phyloP scores from a whole-genome alignment of 2,113 vertebrate genomes.

The Gnathochromis pfefferi region DNA sequence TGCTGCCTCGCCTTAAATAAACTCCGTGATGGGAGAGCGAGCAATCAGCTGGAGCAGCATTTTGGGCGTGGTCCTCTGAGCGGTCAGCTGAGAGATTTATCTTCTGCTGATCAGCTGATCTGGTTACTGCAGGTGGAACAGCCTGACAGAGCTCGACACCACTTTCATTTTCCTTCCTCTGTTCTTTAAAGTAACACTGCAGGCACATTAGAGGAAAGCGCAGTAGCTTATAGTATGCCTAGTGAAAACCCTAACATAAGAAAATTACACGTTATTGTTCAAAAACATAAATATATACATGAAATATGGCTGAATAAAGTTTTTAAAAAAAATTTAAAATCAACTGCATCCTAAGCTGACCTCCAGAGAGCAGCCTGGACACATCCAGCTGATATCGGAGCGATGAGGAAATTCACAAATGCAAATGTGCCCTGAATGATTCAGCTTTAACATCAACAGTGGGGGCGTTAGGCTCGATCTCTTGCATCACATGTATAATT shows the following conservation, averaged over 20 bases:
- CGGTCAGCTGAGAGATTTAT: conserved; percentile 8
- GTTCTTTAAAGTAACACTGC: not conserved
- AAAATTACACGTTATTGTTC: not conserved
- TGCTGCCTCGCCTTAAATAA: conserved; percentile 30
- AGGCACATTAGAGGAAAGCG: not conserved
- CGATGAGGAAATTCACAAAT: not conserved
- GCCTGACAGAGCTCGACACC: not conserved
- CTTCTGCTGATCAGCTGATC: conserved; percentile 31
- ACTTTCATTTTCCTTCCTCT: not conserved
- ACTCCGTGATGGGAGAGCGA: not conserved
- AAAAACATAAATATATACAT: not conserved
- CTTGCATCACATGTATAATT: not conserved
- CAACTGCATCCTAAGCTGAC: not conserved
- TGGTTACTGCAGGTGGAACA: not conserved
- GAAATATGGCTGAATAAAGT: not conserved
- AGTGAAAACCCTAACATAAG: not conserved
- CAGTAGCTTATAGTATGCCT: not conserved
- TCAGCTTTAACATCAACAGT: not conserved
- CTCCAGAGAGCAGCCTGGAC: not conserved
- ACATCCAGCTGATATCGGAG: not conserved
- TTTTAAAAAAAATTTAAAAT: rapidly evolving
- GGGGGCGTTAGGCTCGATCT: not conserved
- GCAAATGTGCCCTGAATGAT: not conserved
- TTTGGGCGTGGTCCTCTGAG: not conserved
- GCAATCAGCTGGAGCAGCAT: not conserved